Percentiles rank a stretch among this genome's conserved stretches.
phyloP scores from a whole-genome alignment of 1,140 invertebrate species.

The Trissolcus basalis region DNA sequence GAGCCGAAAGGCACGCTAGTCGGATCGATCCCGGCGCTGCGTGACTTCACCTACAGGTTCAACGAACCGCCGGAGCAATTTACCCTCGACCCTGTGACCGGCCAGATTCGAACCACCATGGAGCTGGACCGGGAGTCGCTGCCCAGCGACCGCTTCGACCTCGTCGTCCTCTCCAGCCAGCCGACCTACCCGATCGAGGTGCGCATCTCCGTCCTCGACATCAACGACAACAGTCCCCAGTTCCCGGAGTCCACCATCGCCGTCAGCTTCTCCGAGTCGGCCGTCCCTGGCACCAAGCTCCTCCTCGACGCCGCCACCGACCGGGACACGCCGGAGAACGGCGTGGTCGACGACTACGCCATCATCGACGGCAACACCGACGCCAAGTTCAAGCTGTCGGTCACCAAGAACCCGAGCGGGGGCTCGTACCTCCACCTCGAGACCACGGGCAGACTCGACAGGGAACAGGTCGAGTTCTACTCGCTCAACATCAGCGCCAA shows the following conservation, averaged over 20 bases:
- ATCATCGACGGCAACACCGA: conserved; percentile 92
- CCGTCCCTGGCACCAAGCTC: conserved; percentile 88
- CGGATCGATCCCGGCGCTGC: conserved; percentile 89
- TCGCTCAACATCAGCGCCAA: conserved; percentile 91
- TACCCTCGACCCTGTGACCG: conserved; percentile 85
- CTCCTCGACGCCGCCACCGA: conserved; percentile 92
- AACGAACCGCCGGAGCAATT: conserved; percentile 93
- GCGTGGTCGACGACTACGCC: conserved; percentile 89
- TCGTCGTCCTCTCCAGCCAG: conserved; percentile 92
- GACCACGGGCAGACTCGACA: conserved; percentile 91
- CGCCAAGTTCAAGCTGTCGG: conserved; percentile 89
- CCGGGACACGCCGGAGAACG: conserved; percentile 89
- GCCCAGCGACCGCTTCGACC: conserved; percentile 86
- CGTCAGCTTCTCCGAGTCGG: conserved; percentile 93
- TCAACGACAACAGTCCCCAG: conserved; percentile 92
- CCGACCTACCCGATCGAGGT: conserved; percentile 96
- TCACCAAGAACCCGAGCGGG: conserved; percentile 91
- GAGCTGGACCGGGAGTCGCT: conserved; percentile 89
- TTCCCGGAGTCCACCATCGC: conserved; percentile 92
- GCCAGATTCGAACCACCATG: conserved; percentile 87
- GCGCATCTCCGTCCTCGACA: conserved; percentile 87
- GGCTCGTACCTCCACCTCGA: conserved; percentile 93
- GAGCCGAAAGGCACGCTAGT: conserved; percentile 87
- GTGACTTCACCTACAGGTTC: conserved; percentile 92
- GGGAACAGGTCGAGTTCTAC: conserved; percentile 89